Evolutionary conservation across 1,140 invertebrate genomes (phyloP).

Genomic region (Uloborus diversus): DNA sequence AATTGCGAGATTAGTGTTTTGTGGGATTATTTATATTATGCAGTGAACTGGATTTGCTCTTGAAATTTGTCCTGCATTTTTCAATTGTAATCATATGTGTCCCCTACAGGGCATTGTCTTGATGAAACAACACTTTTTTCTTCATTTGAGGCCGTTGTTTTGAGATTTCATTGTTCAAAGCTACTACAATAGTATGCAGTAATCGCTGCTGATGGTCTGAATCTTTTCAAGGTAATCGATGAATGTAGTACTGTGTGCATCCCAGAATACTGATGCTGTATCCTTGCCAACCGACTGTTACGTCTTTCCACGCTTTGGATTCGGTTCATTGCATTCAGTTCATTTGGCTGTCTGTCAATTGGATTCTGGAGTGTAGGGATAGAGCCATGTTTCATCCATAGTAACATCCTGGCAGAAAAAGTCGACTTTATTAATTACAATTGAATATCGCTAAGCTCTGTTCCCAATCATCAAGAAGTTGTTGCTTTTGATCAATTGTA

Average conservation of each 20-base stretch:
- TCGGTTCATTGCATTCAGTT: neutral
- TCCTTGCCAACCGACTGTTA: neutral
- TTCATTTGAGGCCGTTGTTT: conserved; percentile 6
- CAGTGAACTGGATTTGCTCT: no score
- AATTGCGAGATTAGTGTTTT: no score
- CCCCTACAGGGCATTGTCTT: conserved; percentile 31
- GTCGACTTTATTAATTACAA: conserved; percentile 4
- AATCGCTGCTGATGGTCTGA: conserved; percentile 3
- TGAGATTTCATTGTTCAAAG: conserved; percentile 10
- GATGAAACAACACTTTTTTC: conserved; percentile 26
- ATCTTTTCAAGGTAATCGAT: neutral
- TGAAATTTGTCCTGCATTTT: no score
- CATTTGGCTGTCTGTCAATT: conserved; percentile 8
- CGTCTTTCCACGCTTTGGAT: neutral
- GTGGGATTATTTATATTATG: no score
- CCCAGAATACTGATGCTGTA: neutral
- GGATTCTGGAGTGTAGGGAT: conserved; percentile 15
- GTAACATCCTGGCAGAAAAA: conserved; percentile 7
- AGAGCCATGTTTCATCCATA: conserved; percentile 19
- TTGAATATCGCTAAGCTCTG: conserved; percentile 13
- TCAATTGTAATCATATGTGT: no score
- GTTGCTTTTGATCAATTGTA: conserved; percentile 14
- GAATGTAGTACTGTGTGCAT: neutral
- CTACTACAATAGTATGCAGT: conserved; percentile 17
- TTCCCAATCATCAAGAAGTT: conserved; percentile 1